Base-by-base conservation (phyloP, 2,888 invertebrate genomes). In the Conistra vaccinii region DNA sequence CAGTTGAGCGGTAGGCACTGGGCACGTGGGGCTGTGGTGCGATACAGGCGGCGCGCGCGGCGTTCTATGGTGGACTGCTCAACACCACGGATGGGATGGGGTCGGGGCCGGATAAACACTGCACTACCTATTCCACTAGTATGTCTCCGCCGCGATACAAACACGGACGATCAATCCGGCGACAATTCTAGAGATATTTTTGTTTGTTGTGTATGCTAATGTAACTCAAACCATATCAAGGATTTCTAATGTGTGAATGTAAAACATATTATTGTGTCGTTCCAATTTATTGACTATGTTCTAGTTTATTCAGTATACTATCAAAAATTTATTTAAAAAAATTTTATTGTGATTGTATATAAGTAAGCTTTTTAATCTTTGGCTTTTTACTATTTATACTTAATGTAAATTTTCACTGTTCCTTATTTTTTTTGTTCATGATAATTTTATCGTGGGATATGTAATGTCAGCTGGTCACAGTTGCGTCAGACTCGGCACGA, bases 31-130 rank as follows among this genome's bases (percentile, higher is more conserved):
- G n/a, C 60, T 77, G 69, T 69, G 60, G 79, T 79, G 65, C 82
- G 81, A 76, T 84, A 92, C 93, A 87, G 87, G 89, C 92, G 89
- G 91, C 92, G 92, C 92, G 92, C 92, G 92, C 95, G 94, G 79
- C 93, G 92, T 78, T 89, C 94, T 94, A 93, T 95, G 93, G 94
- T 93, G 91, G 80, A 95, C 95, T 95, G 93, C 85, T 83, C 84
- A 83, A 84, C 84, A 89, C 87, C 87, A 88, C 88, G 91, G 89
- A 92, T 92, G 91, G 92, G 94, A 94, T 94, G 93, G 93, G 95
- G 94, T 94, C 94, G 93, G 90, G 92, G 92, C 91, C 94, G 92
- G 89, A 89, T 91, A 93, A 93, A 93, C 92, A 92, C 86, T 89
- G 89, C 89, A 91, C 90, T 91, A 91, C 91, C 90, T 92, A 93